Conservation (phyloP, 1,140 invertebrate species). For the Coptotermes formosanus region DNA sequence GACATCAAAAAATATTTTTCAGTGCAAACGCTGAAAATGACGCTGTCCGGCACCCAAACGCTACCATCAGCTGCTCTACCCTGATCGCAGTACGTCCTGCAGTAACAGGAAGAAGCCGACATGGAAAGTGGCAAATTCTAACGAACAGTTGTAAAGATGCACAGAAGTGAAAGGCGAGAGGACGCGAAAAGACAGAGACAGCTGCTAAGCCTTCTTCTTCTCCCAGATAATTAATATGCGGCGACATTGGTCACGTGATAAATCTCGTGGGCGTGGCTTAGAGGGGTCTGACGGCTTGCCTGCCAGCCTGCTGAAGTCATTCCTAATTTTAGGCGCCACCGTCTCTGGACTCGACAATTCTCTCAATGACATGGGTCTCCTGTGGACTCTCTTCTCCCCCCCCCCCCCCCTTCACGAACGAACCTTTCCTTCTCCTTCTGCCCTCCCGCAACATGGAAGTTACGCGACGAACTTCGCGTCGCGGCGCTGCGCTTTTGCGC, state of each 20-base stretch:
- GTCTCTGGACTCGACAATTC: not conserved
- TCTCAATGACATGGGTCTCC: not conserved
- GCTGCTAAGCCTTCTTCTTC: not conserved
- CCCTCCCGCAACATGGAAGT: too few species aligned
- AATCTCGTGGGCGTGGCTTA: not conserved
- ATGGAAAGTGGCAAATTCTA: not conserved
- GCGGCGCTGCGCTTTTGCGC: too few species aligned
- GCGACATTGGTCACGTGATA: slow-evolving; percentile 1
- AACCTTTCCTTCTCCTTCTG: not conserved
- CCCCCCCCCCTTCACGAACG: not conserved
- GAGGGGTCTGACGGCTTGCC: not conserved
- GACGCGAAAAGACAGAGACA: not conserved
- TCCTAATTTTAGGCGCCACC: slow-evolving; percentile 13
- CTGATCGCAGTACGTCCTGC: too few species aligned
- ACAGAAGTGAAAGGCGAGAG: not conserved
- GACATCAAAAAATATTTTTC: too few species aligned
- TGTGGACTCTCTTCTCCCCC: not conserved
- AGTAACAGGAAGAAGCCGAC: too few species aligned
- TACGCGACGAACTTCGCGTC: too few species aligned
- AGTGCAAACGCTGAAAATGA: too few species aligned
- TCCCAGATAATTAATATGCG: slow-evolving; percentile 16
- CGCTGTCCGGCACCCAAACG: too few species aligned
- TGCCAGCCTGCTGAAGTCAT: not conserved
- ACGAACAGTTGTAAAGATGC: not conserved
- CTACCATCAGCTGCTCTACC: too few species aligned